Percentiles rank a stretch among this genome's conserved stretches.
Evolutionary conservation across 2,113 vertebrate genomes (phyloP).

Genomic region (Nipponia nippon): DNA sequence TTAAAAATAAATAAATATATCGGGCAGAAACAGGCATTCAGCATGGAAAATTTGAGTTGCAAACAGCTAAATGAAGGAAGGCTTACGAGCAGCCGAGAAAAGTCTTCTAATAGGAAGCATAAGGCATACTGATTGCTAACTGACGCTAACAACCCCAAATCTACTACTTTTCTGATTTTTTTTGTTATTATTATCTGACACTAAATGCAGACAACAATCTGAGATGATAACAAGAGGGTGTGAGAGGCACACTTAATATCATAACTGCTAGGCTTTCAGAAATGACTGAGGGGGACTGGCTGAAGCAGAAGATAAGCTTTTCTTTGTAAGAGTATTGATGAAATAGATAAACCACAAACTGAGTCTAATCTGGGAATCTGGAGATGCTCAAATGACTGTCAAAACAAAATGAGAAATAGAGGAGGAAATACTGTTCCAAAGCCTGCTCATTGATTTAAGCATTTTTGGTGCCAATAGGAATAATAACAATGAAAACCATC

Average conservation of each 20-base stretch:
- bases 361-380: slow-evolving; percentile 10
- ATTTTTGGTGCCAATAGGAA: slow-evolving; percentile 23
- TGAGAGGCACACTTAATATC: background rate
- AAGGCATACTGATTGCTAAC: background rate
- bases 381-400: slow-evolving; percentile 28
- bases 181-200: background rate
- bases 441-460: slow-evolving; percentile 12
- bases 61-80: background rate
- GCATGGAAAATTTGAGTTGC: background rate
- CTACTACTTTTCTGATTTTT: background rate
- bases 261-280: slow-evolving; percentile 23
- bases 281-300: background rate
- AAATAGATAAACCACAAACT: slow-evolving; percentile 16
- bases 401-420: slow-evolving; percentile 42
- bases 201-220: background rate
- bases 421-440: slow-evolving; percentile 4
- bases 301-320: slow-evolving; percentile 35
- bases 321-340: slow-evolving; percentile 1
- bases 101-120: background rate
- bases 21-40: background rate
- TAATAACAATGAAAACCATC: slow-evolving; percentile 34
- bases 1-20: background rate
- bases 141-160: background rate
- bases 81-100: background rate
- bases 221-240: background rate